Evolutionary conservation across 35 echinoderm and acorn worm genomes (phyloP), one percentile per base, ranked within the genome.

Genomic region (Eucidaris tribuloides): DNA sequence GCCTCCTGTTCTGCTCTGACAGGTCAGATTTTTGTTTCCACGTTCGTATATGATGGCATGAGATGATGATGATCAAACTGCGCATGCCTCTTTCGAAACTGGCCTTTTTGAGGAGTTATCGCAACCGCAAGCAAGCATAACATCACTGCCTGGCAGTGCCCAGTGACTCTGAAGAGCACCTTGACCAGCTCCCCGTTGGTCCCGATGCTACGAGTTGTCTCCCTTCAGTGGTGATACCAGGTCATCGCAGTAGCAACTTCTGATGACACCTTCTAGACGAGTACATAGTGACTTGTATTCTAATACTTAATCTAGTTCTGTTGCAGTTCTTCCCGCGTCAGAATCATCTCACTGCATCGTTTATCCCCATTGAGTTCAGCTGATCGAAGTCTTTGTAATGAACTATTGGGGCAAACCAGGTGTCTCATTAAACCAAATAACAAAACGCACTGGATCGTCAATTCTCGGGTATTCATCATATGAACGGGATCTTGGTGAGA

Each of bases 381-480:
- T 24, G 38, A 22, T 41, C 19, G 28, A 74, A 74, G 18, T 74
- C 68, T 74, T 35, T 74, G 68, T 28, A 84, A 49, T 39, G 76
- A 56, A 54, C 76, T 94, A 58, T 85, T 56, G 58, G 83, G 78
- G 61, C 93, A 96, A 11, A 87, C 31, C 93, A 96, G 24, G 61
- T 41, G 27, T 96, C 93, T n/a, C n/a, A n/a, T 9, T 91, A 83
- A 79, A 91, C 93, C 3, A 87, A 71, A 61, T 88, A 83, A 80
- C 93, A 96, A 42, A 78, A 39, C 5, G 46, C 30, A 87, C 64
- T 28, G 88, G 50, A 29, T 96, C 88, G 70, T 96, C 93, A 34
- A 96, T 49, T 15, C 91, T 88, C 0, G 83, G 88, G 13, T 91
- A 65, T 32, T 96, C 93, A 72, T 91, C 79, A 20, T 90, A 74